phyloP scores from a whole-genome alignment of 1,140 invertebrate species.

The Drosophila carrolli region DNA sequence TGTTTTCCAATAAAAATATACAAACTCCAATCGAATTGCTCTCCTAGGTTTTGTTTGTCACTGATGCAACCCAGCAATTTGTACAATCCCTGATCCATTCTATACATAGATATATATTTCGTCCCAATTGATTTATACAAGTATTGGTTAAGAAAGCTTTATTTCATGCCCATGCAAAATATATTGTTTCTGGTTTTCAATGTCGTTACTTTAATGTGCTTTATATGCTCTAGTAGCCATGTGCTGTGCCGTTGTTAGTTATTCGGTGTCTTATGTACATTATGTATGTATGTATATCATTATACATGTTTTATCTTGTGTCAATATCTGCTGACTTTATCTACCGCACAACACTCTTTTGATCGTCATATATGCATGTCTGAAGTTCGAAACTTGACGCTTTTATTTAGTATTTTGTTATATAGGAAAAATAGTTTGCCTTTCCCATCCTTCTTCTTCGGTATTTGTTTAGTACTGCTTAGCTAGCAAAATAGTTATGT shows the following conservation, averaged over 20 bases:
- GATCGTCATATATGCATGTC: slow-evolving; percentile 68
- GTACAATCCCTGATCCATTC: slow-evolving; percentile 43
- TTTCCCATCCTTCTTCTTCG: slow-evolving; percentile 23
- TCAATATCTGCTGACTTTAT: slow-evolving; percentile 21
- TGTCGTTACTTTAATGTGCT: slow-evolving; percentile 24
- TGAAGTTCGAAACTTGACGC: slow-evolving; percentile 46
- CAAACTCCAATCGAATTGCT: slow-evolving; percentile 49
- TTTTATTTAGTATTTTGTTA: slow-evolving; percentile 29
- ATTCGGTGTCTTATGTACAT: slow-evolving; percentile 42
- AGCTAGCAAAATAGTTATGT: slow-evolving; percentile 67
- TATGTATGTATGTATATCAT: too few relatives aligned
- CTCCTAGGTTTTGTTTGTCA: slow-evolving; percentile 35
- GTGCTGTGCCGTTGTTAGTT: slow-evolving; percentile 34
- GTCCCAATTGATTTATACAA: slow-evolving; percentile 49
- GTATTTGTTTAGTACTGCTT: slow-evolving; percentile 13
- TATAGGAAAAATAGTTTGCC: slow-evolving; percentile 68
- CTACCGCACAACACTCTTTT: slow-evolving; percentile 63
- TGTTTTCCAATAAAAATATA: slow-evolving; percentile 46
- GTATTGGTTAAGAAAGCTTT: slow-evolving; percentile 50
- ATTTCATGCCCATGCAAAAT: slow-evolving; percentile 47
- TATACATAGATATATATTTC: slow-evolving; percentile 46
- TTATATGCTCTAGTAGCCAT: slow-evolving; percentile 16
- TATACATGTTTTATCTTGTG: slow-evolving; percentile 25
- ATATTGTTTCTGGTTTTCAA: slow-evolving; percentile 33
- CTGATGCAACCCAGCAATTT: slow-evolving; percentile 66